Evolutionary conservation across 2,888 invertebrate species (phyloP).

Genomic region (Parnassius mnemosyne): DNA sequence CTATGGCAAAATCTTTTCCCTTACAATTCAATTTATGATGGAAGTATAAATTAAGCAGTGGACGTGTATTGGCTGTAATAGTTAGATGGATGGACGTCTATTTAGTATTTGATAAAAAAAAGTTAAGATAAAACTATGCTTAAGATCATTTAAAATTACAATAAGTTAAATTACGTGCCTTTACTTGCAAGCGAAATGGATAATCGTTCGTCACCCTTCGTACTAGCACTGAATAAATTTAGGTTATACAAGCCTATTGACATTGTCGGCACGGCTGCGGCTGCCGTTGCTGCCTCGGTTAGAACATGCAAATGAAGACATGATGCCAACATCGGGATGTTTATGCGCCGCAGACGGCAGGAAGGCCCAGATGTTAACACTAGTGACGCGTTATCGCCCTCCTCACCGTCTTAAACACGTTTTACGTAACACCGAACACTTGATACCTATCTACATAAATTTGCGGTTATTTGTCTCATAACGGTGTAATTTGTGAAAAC

Average conservation of each 20-base stretch:
- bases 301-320: slow-evolving; percentile 75
- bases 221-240: slow-evolving; percentile 57
- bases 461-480: slow-evolving; percentile 72
- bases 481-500: slow-evolving; percentile 65
- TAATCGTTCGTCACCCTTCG: slow-evolving; percentile 23
- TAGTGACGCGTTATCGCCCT: slow-evolving; percentile 62
- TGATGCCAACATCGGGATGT: slow-evolving; percentile 61
- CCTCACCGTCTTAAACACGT: slow-evolving; percentile 64
- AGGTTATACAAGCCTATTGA: slow-evolving; percentile 54
- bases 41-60: no score
- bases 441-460: slow-evolving; percentile 74
- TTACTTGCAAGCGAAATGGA: slow-evolving; percentile 24
- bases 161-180: slow-evolving; percentile 10
- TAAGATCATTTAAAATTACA: not conserved
- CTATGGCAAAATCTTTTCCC: no score
- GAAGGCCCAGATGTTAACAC: slow-evolving; percentile 61
- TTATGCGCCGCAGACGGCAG: slow-evolving; percentile 52
- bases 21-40: no score
- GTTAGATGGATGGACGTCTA: no score
- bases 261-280: slow-evolving; percentile 51
- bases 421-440: slow-evolving; percentile 64
- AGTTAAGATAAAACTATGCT: not conserved
- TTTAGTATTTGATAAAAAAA: no score
- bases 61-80: no score
- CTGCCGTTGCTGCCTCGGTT: slow-evolving; percentile 38